phyloP scores from a whole-genome alignment of 2,113 vertebrate genomes.

The Geococcyx californianus region DNA sequence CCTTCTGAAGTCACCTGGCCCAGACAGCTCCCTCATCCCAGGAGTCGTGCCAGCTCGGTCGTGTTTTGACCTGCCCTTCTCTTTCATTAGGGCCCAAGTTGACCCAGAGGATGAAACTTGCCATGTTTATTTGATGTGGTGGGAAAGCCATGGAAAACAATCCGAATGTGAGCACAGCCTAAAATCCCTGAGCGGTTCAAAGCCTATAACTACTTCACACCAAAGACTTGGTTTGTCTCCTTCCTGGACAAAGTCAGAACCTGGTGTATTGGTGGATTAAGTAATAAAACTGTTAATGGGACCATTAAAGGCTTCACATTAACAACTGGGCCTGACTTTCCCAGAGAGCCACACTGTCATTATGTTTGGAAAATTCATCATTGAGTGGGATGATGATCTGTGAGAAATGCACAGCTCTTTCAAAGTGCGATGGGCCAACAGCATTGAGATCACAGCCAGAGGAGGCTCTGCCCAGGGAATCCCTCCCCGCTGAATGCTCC shows the following conservation, averaged over 20 bases:
- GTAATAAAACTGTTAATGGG: neutral
- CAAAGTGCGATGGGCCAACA: neutral
- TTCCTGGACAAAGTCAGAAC: neutral
- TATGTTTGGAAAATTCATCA: neutral
- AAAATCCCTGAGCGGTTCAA: neutral
- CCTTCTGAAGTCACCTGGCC: neutral
- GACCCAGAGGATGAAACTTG: neutral
- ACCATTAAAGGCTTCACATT: neutral
- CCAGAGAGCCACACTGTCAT: neutral
- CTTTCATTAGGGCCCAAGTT: neutral
- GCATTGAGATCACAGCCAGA: neutral
- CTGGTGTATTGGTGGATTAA: neutral
- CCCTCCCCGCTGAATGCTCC: neutral
- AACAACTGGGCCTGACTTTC: neutral
- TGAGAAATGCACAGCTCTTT: neutral
- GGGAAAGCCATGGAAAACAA: neutral
- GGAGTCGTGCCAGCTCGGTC: rapidly evolving
- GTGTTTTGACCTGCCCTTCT: neutral
- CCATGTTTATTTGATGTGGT: neutral
- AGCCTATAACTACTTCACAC: neutral
- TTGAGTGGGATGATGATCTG: neutral
- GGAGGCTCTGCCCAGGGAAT: neutral
- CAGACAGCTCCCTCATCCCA: neutral
- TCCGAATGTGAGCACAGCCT: neutral
- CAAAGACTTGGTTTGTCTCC: neutral